Evolutionary conservation across 1,140 invertebrate species (phyloP), one percentile per base, ranked within the genome.

Genomic region (Calephelis virginiensis): DNA sequence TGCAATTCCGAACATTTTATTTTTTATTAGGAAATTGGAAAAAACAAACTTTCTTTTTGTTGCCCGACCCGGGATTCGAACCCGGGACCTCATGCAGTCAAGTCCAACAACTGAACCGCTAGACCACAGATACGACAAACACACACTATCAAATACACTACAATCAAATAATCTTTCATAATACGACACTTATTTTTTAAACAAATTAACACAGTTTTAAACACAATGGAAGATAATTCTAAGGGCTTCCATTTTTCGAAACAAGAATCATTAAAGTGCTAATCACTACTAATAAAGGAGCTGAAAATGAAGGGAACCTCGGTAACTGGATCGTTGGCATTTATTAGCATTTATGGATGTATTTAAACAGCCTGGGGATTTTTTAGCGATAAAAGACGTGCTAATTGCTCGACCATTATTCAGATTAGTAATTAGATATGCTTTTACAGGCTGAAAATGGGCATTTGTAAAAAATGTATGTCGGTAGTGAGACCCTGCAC

Each of bases 231-330:
- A 66, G 48, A 68, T 63, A 70, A 67, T 73, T 67, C 67, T 60
- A 47, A 50, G 12, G 59, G 48, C 46, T 60, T 59, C 60, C 63
- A 73, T 70, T 68, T 67, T 64, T 69, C 70, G 64, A 65, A 65
- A 59, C 61, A 66, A 68, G 45, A 49, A 9, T 62, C 66, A 66
- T 72, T 70, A 75, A 73, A 69, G 71, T 70, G 68, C 71, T 75
- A 72, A 72, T 73, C 68, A 68, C 68, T 72, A 70, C 70, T 71
- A 75, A 75, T 74, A 73, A 75, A 75, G 71, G 66, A 66, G 66
- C 67, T 70, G 12, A 64, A 74, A 74, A 69, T 64, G 67, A 71
- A 70, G 64, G 64, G 61, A 64, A 59, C 68, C 68, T 70, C 68
- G 61, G 69, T 69, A 69, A 74, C 69, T 59, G 61, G 71, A 71